Percentiles rank a stretch among this genome's conserved stretches.
These are phyloP conservation scores for Indri indri DNA, from an alignment of 2,113 vertebrate genomes.

Conservation along the genomic window DNA sequence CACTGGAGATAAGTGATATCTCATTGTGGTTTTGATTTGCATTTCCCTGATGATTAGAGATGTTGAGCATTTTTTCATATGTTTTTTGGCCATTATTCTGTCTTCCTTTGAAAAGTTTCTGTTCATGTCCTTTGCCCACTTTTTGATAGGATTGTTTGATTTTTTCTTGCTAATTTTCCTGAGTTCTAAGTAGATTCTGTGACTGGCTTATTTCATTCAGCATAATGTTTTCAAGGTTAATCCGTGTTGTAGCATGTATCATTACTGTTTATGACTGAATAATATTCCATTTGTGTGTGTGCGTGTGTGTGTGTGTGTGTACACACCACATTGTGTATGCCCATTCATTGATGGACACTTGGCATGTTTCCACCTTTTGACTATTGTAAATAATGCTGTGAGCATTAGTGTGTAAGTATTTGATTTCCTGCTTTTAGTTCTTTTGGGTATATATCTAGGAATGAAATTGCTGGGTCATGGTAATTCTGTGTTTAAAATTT, in stretches of 20 bases:
- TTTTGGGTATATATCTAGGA: not conserved
- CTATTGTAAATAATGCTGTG: not conserved
- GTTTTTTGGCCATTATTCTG: too few species aligned
- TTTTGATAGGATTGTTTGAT: too few species aligned
- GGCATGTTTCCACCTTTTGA: not conserved
- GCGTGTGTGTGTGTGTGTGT: not conserved
- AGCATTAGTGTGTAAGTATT: not conserved
- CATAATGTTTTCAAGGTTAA: not conserved
- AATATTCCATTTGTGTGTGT: not conserved
- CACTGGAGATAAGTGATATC: too few species aligned
- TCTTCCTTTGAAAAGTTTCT: too few species aligned
- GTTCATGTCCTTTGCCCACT: too few species aligned
- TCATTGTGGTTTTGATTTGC: too few species aligned
- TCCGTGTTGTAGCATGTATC: not conserved
- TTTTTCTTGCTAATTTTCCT: too few species aligned
- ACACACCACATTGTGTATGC: not conserved
- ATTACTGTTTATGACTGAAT: not conserved
- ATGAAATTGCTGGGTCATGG: not conserved
- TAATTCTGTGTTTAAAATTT: constrained; percentile 30
- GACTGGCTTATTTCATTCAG: not conserved
- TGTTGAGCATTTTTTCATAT: too few species aligned
- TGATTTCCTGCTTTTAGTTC: constrained; percentile 11
- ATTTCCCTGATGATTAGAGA: too few species aligned
- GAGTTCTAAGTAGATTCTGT: too few species aligned
- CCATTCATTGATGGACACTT: not conserved